Percentiles rank a stretch among this genome's conserved stretches.
Conservation (phyloP, 2,797 vertebrate species). For the Pangasius sanitwongsei region DNA sequence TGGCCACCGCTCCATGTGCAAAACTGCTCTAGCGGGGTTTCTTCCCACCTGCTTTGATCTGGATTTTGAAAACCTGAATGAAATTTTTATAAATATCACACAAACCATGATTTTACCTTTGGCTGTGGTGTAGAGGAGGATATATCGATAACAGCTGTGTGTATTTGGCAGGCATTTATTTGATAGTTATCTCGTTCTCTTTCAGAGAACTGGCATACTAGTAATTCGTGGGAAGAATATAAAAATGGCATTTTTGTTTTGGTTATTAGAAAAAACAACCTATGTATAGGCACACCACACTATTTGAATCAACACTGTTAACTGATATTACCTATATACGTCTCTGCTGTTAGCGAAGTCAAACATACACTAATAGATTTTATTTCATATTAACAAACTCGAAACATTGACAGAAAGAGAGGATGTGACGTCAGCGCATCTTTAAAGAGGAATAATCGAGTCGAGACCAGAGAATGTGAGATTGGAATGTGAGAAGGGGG, state of each 20-base stretch:
- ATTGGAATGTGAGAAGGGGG: neutral
- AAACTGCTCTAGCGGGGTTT: neutral
- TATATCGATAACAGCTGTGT: neutral
- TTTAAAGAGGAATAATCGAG: neutral
- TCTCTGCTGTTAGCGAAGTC: no score
- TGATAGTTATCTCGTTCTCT: neutral
- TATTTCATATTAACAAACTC: no score
- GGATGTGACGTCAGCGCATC: neutral
- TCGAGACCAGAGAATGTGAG: neutral
- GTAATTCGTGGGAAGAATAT: neutral
- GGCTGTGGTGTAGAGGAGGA: neutral
- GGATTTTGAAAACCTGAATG: neutral
- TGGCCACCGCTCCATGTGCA: constrained; percentile 13
- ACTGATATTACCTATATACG: no score
- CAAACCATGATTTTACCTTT: neutral
- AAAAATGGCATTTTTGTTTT: neutral
- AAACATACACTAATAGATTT: no score
- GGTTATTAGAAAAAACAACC: no score
- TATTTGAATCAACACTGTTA: no score
- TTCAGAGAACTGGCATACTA: neutral
- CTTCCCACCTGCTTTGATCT: neutral
- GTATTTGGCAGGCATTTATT: neutral
- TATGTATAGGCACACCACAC: no score
- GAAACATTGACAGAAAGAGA: no score
- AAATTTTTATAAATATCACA: neutral